Conservation (phyloP, 2,888 invertebrate genomes). For the Nymphalis c-album region DNA sequence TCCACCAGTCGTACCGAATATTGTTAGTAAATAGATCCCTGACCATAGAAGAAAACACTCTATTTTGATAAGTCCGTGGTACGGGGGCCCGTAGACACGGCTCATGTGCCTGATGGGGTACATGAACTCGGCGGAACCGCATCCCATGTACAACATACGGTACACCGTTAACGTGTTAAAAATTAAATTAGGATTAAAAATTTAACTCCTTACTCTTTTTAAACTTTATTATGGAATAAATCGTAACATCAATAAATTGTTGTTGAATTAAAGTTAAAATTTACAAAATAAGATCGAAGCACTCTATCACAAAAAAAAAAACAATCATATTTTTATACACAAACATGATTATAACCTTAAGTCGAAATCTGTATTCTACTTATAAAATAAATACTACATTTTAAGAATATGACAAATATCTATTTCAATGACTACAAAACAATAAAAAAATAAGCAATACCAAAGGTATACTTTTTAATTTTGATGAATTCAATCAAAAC, state of each 20-base stretch:
- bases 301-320: slow-evolving; percentile 5
- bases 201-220: too few relatives aligned
- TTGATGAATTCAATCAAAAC: background rate
- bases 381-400: background rate
- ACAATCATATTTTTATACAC: background rate
- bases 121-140: too few relatives aligned
- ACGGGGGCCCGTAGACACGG: too few relatives aligned
- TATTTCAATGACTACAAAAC: background rate
- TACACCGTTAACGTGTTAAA: too few relatives aligned
- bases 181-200: too few relatives aligned
- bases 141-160: too few relatives aligned
- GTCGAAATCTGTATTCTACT: background rate
- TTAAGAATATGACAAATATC: background rate
- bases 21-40: too few relatives aligned
- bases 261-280: background rate
- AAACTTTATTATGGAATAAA: too few relatives aligned
- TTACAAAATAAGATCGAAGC: background rate
- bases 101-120: too few relatives aligned
- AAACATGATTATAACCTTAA: background rate
- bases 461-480: background rate
- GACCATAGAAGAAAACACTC: too few relatives aligned
- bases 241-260: background rate
- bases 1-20: too few relatives aligned
- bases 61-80: too few relatives aligned
- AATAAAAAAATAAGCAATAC: background rate